phyloP scores from a whole-genome alignment of 2,888 invertebrate species.

The Doris montereyensis region DNA sequence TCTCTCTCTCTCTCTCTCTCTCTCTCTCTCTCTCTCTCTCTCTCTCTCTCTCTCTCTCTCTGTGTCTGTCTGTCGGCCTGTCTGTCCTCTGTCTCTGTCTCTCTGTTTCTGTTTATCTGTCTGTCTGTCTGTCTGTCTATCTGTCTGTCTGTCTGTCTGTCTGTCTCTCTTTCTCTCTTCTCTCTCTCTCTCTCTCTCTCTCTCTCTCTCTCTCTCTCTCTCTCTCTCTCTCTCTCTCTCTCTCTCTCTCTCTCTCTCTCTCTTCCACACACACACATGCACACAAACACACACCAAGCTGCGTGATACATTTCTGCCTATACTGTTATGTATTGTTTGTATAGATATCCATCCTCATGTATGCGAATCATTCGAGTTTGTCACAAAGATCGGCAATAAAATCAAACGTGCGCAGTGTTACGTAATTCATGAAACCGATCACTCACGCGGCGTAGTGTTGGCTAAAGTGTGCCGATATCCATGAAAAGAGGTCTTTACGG shows the following conservation, averaged over 20 bases:
- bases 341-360: no score
- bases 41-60: conserved; percentile 1
- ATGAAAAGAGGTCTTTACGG: no score
- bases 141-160: conserved; percentile 23
- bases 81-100: not conserved
- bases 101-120: conserved; percentile 19
- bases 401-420: no score
- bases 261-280: not conserved
- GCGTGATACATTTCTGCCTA: no score
- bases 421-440: no score
- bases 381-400: no score
- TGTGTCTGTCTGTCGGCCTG: no score
- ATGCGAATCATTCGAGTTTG: no score
- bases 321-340: no score
- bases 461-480: no score
- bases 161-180: not conserved
- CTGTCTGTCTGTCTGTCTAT: conserved; percentile 26
- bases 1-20: not conserved
- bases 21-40: not conserved
- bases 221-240: not conserved
- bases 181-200: conserved; percentile 16
- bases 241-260: conserved; percentile 18
- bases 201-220: conserved; percentile 14
- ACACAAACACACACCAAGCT: not conserved
- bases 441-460: no score